Percentiles rank a stretch among this genome's conserved stretches.
phyloP scores from a whole-genome alignment of 1,140 invertebrate species.

The Uloborus diversus region DNA sequence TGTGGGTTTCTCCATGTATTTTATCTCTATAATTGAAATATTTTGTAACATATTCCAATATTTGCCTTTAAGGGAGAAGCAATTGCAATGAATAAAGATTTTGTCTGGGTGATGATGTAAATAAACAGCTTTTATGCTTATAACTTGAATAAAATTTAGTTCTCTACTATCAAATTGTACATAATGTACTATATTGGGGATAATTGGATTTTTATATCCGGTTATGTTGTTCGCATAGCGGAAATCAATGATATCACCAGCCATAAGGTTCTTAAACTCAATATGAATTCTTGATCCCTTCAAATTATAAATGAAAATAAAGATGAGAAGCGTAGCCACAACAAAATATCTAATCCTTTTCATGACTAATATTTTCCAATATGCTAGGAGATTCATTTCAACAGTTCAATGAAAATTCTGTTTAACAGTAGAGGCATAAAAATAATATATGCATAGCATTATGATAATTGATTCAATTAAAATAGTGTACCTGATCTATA shows the following conservation, averaged over 20 bases:
- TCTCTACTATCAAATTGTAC: constrained; percentile 59
- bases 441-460: no score
- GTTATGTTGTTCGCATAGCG: constrained; percentile 56
- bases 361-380: no score
- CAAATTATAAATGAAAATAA: background rate
- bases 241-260: constrained; percentile 48
- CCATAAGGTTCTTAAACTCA: constrained; percentile 12
- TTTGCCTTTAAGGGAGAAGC: constrained; percentile 57
- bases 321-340: no score
- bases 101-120: constrained; percentile 60
- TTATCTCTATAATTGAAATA: constrained; percentile 45
- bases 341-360: no score
- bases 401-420: no score
- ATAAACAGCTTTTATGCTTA: constrained; percentile 59
- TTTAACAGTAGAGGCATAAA: no score
- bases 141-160: constrained; percentile 61
- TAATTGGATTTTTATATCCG: constrained; percentile 58
- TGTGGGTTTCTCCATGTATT: constrained; percentile 55
- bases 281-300: background rate
- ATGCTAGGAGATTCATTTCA: no score
- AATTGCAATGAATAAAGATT: constrained; percentile 61
- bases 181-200: constrained; percentile 61
- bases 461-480: no score
- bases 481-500: no score
- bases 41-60: constrained; percentile 59